Conservation (phyloP, 2,113 vertebrate genomes). For the Nycticorax nycticorax region DNA sequence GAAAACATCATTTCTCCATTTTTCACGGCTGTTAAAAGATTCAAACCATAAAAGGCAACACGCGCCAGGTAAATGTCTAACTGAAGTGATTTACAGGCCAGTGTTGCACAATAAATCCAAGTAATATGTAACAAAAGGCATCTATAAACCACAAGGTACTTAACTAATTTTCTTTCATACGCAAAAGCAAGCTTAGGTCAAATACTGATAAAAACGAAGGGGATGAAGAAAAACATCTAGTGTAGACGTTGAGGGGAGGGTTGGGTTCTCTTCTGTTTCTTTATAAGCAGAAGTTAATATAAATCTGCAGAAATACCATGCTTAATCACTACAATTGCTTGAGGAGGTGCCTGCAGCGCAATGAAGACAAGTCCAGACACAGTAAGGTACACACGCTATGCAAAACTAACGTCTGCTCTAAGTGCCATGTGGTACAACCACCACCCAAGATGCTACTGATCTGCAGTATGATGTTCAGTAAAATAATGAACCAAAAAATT, state of each 20-base stretch:
- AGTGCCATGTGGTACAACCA: constrained; percentile 32
- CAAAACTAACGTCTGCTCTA: constrained; percentile 32
- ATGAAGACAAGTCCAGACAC: constrained; percentile 61
- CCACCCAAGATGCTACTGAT: constrained; percentile 58
- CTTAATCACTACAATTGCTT: constrained; percentile 62
- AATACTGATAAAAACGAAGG: not conserved
- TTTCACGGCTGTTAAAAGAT: not conserved
- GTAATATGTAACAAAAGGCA: constrained; percentile 11
- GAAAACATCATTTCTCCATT: not conserved
- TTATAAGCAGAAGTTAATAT: constrained; percentile 50
- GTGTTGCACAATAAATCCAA: constrained; percentile 38
- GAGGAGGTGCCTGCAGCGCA: constrained; percentile 56
- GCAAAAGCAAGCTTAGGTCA: not conserved
- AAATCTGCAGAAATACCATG: constrained; percentile 63
- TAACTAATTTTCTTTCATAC: constrained; percentile 51
- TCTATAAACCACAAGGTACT: constrained; percentile 25
- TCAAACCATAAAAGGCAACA: constrained; percentile 14
- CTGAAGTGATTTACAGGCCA: constrained; percentile 32
- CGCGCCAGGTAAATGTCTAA: constrained; percentile 27
- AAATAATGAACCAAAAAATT: constrained; percentile 50
- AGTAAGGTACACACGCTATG: constrained; percentile 38
- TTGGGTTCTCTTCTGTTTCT: constrained; percentile 7
- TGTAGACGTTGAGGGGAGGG: not conserved
- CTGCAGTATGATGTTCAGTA: constrained; percentile 21
- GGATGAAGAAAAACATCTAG: constrained; percentile 21